Conservation (phyloP, 2,797 vertebrate genomes). For the Sebastes iracundus region DNA sequence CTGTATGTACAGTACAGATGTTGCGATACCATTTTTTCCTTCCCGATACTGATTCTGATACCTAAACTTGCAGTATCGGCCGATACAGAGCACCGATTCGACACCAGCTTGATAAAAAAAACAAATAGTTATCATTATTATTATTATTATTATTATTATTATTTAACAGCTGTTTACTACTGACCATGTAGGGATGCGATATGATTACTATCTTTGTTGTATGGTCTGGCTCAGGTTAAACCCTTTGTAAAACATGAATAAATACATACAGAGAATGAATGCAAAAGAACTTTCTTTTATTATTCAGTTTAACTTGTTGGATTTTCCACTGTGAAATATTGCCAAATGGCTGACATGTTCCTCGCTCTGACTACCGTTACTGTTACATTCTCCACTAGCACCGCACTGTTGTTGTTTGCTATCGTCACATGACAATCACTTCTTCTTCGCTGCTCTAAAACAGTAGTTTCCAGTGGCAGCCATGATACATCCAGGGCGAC, state of each 20-base stretch:
- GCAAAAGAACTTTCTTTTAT: not conserved
- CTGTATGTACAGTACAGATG: not conserved
- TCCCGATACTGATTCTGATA: not conserved
- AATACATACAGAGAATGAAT: not conserved
- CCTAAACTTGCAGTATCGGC: fast-evolving
- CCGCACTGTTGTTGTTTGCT: not conserved
- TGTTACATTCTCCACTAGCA: not conserved
- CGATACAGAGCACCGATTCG: too few species aligned
- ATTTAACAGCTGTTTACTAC: too few species aligned
- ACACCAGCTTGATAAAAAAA: too few species aligned
- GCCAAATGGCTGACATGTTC: too few species aligned
- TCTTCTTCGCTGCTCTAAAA: not conserved
- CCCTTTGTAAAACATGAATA: too few species aligned
- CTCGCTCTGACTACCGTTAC: too few species aligned
- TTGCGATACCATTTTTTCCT: not conserved
- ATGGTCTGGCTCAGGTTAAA: too few species aligned
- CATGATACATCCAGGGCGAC: too few species aligned
- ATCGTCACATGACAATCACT: not conserved
- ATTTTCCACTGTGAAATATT: not conserved
- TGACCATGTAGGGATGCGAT: too few species aligned
- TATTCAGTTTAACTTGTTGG: not conserved
- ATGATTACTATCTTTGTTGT: too few species aligned
- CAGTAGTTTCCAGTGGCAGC: too few species aligned
- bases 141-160: too few species aligned
- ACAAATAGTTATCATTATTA: fast-evolving